Percentiles rank a stretch among this genome's conserved stretches.
phyloP scores from a whole-genome alignment of 2,888 invertebrate species.

The Lochmaea capreae region DNA sequence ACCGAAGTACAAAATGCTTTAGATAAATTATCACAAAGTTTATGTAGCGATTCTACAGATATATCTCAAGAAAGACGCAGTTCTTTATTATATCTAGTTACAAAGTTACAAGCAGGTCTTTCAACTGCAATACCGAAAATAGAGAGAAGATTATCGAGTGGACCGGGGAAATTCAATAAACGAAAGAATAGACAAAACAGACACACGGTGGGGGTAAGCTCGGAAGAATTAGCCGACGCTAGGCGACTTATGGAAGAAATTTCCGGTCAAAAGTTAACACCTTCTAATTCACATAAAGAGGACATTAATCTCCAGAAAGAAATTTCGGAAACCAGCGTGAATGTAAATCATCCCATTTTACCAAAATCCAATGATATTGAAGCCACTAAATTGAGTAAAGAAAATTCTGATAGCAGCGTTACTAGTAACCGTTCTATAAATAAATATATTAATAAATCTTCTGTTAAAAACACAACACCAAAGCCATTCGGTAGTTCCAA shows the following conservation, averaged over 20 bases:
- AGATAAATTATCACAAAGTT: slow-evolving; percentile 61
- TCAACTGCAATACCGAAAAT: slow-evolving; percentile 45
- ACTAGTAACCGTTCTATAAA: slow-evolving; percentile 50
- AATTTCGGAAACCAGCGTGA: slow-evolving; percentile 66
- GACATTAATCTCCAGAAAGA: slow-evolving; percentile 63
- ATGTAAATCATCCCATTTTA: slow-evolving; percentile 36
- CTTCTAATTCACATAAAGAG: slow-evolving; percentile 48
- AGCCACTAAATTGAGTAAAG: slow-evolving; percentile 57
- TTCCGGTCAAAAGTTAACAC: slow-evolving; percentile 63
- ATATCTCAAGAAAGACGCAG: slow-evolving; percentile 78
- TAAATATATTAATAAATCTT: slow-evolving; percentile 49
- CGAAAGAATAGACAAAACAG: slow-evolving; percentile 74
- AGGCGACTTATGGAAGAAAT: slow-evolving; percentile 79
- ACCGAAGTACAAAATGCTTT: slow-evolving; percentile 67
- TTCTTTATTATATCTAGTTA: slow-evolving; percentile 80
- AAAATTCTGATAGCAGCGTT: slow-evolving; percentile 67
- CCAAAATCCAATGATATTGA: slow-evolving; percentile 24
- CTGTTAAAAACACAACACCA: slow-evolving; percentile 63
- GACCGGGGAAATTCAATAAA: slow-evolving; percentile 66
- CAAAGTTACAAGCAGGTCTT: slow-evolving; percentile 73
- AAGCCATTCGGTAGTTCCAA: slow-evolving; percentile 63
- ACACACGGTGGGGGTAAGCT: slow-evolving; percentile 87
- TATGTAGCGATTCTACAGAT: slow-evolving; percentile 64
- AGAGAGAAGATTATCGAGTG: slow-evolving; percentile 67
- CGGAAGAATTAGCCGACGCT: slow-evolving; percentile 83